Conservation (phyloP, 2,797 vertebrate species). For the Thalassophryne amazonica region DNA sequence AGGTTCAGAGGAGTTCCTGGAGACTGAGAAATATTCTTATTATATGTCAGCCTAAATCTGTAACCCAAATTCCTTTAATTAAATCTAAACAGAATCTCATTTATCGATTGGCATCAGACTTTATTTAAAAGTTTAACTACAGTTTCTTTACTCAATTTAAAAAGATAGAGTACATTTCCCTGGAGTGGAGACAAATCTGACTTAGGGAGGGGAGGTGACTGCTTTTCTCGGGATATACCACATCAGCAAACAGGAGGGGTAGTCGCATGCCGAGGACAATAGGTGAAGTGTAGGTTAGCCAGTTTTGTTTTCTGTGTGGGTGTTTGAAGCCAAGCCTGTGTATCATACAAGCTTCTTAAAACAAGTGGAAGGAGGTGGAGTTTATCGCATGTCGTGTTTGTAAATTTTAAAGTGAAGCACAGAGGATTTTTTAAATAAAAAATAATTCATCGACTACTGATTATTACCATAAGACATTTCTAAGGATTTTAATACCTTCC, state of each 20-base stretch:
- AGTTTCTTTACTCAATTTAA: conserved; percentile 62
- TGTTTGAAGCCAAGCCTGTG: conserved; percentile 19
- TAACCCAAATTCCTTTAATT: conserved; percentile 23
- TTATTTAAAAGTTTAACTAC: conserved; percentile 37
- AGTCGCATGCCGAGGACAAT: conserved; percentile 23
- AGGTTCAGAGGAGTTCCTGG: conserved; percentile 66
- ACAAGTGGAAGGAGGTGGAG: not conserved
- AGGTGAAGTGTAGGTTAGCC: conserved; percentile 12
- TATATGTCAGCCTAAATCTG: conserved; percentile 48
- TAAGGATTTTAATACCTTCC: too few species aligned
- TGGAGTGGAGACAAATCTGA: conserved; percentile 80
- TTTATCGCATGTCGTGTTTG: not conserved
- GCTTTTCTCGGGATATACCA: conserved; percentile 75
- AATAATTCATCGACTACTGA: too few species aligned
- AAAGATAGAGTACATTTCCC: conserved; percentile 74
- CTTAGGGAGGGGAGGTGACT: conserved; percentile 78
- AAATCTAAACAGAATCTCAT: too few species aligned
- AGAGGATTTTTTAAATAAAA: too few species aligned
- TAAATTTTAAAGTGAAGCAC: not conserved
- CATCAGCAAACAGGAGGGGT: conserved; percentile 36
- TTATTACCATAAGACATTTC: too few species aligned
- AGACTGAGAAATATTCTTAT: conserved; percentile 63
- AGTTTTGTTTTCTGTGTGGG: conserved; percentile 11
- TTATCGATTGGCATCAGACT: too few species aligned
- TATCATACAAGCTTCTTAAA: conserved; percentile 8